These are phyloP conservation scores for Caenorhabditis angaria DNA, from an alignment of 2,888 invertebrate genomes.

Conservation along the genomic window DNA sequence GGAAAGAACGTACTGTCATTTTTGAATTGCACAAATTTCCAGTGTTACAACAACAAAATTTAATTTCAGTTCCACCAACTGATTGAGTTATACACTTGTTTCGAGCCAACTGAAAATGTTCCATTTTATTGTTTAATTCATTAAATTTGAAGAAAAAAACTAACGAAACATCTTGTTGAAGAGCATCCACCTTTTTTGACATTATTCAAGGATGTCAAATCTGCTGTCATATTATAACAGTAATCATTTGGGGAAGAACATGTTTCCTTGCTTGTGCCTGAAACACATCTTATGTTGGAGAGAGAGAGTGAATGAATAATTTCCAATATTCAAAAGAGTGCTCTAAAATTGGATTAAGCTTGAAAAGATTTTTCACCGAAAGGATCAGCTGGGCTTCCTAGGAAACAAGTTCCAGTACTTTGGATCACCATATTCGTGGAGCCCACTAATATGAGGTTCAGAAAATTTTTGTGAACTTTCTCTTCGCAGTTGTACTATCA, in stretches of 20 bases:
- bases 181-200: conserved; percentile 52
- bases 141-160: not conserved
- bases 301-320: too few relatives aligned
- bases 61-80: conserved; percentile 36
- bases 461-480: too few relatives aligned
- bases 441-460: too few relatives aligned
- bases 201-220: conserved; percentile 35
- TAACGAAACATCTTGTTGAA: conserved; percentile 44
- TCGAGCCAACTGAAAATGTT: conserved; percentile 23
- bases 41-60: conserved; percentile 54
- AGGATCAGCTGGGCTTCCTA: not conserved
- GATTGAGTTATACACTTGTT: conserved; percentile 49
- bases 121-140: not conserved
- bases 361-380: too few relatives aligned
- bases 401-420: not conserved
- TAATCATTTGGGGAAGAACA: conserved; percentile 42
- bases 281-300: not conserved
- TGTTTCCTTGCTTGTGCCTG: conserved; percentile 46
- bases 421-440: too few relatives aligned
- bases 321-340: too few relatives aligned
- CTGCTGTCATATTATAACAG: conserved; percentile 55
- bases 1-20: conserved; percentile 28
- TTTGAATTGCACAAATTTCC: conserved; percentile 56
- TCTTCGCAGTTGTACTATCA: too few relatives aligned
- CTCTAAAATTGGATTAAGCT: too few relatives aligned